Base-by-base conservation (phyloP, 30 jellyfish, hydroid and myxozoan species). In the Pelagia noctiluca region DNA sequence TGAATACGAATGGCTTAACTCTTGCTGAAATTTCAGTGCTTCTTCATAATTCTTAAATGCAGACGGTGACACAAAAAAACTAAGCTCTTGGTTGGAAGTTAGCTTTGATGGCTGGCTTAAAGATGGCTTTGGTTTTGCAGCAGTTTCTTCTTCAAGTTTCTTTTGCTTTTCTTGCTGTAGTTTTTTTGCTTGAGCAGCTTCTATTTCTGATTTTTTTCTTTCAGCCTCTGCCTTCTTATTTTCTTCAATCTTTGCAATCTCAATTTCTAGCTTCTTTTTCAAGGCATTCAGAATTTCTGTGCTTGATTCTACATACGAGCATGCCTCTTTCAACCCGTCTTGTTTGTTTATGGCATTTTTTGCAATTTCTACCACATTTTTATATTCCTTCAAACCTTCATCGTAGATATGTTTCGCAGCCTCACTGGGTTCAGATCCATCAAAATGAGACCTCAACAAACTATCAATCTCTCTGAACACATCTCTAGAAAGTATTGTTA, bases 21-120 rank as follows among this genome's bases (percentile, higher is more conserved):
- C 74, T 54, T 25, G 75, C 18, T 80, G 87, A 37, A 71, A 66
- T 49, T 63, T 70, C 35, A 72, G 34, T 25, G 50, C 30, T 47
- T 65, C 90, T 49, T 80, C 70, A 63, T 81, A 89, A 11, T n/a
- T 76, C 25, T 50, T 64, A 50, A 81, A 75, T 19, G 97, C 97
- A 2, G 52, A 38, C 63, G 72, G 77, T 8, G 93, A 52, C 25
- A 70, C 83, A 75, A 35, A 89, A 19, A 1, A 46, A 48, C 57
- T 78, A 24, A 33, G 67, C 75, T 30, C 33, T 34, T 63, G 57
- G 35, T 21, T 52, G 63, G 10, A 71, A 12, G 29, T 84, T 33
- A 19, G 16, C 30, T 4, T 24, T 49, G 10, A 37, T 52, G 13
- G 29, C 60, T n/a, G n/a, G n/a, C n/a, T n/a, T n/a, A n/a, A n/a